Evolutionary conservation across 2,888 invertebrate species (phyloP), one percentile per base, ranked within the genome.

Genomic region (Synanthedon formicaeformis): DNA sequence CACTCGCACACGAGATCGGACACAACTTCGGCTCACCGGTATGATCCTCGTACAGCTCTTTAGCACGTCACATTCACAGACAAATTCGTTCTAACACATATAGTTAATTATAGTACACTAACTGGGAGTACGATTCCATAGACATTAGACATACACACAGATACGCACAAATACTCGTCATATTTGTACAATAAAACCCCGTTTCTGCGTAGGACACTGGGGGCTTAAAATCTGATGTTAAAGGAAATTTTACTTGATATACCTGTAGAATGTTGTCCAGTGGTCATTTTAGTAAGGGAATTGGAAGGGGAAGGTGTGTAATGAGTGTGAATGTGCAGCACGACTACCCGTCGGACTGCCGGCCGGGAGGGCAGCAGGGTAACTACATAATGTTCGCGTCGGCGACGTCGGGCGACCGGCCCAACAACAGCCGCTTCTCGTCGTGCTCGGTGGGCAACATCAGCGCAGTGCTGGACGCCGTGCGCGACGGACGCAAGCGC

Each of bases 351-450:
- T 92, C 92, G 16, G 94, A 96, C 67, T 96, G 96, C 77, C 91
- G 96, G 57, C 96, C 98, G 1, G 97, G 97, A 55, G 96, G 97
- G 8, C 89, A 93, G 41, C 92, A 92, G 60, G 99, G 99, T 54
- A 99, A 99, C 90, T 99, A 92, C 83, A 99, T 99, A 69, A 99
- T 99, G 99, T 99, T 98, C 82, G 97, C 98, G 13, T 98, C 98
- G 51, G 99, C 99, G 8, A 99, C 99, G 0, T 97, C 97, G 58
- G 99, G 99, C 52, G 98, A 99, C 88, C 92, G 97, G 53, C 95
- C 96, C 10, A 99, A 99, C 89, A 99, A 99, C 86, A 97, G 97
- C 68, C 94, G 96, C 73, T 99, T 99, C 89, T 97, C 97, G 0
- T 90, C 92, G 16, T 99, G 99, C 84, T 97, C 97, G 66, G 91